These are phyloP conservation scores for Diadegma fenestrale DNA, from an alignment of 2,888 invertebrate species.

Conservation along the genomic window DNA sequence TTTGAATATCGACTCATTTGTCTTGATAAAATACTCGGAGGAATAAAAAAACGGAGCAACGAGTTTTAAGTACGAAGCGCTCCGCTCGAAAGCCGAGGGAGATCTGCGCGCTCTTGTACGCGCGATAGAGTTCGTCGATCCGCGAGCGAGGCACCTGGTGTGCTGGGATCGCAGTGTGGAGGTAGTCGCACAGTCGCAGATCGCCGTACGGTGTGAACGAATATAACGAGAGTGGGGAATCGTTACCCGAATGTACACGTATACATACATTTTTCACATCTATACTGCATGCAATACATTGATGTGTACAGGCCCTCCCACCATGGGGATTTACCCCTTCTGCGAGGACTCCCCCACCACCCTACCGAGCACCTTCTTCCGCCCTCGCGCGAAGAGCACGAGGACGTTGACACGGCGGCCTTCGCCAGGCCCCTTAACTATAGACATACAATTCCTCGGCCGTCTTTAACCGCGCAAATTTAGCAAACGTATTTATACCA, in stretches of 20 bases:
- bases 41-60: not conserved
- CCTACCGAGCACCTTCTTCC: constrained; percentile 60
- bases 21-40: not conserved
- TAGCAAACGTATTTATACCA: constrained; percentile 56
- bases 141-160: constrained; percentile 74
- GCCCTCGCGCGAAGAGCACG: constrained; percentile 76
- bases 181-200: constrained; percentile 63
- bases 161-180: constrained; percentile 68
- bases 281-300: not conserved
- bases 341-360: constrained; percentile 46
- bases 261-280: not conserved
- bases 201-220: constrained; percentile 50
- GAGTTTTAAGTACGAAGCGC: constrained; percentile 60
- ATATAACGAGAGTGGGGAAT: constrained; percentile 50
- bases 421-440: constrained; percentile 69
- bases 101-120: constrained; percentile 75
- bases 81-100: constrained; percentile 73
- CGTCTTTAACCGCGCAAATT: constrained; percentile 64
- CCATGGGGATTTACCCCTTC: constrained; percentile 49
- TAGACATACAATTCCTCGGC: constrained; percentile 10
- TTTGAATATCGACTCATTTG: not conserved
- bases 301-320: constrained; percentile 22
- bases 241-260: constrained; percentile 14
- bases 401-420: constrained; percentile 82
- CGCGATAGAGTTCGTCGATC: constrained; percentile 73